A percentile compares a stretch with the other conserved stretches of the same genome.
phyloP scores from a whole-genome alignment of 2,888 invertebrate genomes.

The Lasioglossum morio region DNA sequence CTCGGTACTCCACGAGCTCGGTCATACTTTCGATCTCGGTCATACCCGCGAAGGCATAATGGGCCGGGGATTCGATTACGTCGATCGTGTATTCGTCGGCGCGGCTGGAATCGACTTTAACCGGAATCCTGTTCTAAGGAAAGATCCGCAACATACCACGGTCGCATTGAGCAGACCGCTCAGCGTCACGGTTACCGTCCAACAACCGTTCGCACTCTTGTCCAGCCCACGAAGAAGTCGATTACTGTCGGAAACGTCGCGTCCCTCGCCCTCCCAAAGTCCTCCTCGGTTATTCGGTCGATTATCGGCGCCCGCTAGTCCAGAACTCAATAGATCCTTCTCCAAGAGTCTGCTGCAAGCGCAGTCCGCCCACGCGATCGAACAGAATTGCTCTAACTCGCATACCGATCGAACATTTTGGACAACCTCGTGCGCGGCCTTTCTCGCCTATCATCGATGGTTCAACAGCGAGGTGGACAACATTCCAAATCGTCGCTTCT shows the following conservation, averaged over 20 bases:
- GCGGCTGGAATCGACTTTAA: constrained; percentile 87
- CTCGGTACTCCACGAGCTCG: constrained; percentile 96
- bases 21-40: constrained; percentile 97
- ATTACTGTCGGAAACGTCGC: constrained; percentile 86
- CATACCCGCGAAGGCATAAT: constrained; percentile 96
- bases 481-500: constrained; percentile 67
- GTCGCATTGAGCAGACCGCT: constrained; percentile 87
- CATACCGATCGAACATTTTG: constrained; percentile 80
- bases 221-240: constrained; percentile 85
- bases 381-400: constrained; percentile 57
- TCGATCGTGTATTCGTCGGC: constrained; percentile 91
- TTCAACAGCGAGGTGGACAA: constrained; percentile 83
- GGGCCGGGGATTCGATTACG: constrained; percentile 95
- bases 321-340: constrained; percentile 81
- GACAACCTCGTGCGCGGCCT: constrained; percentile 81
- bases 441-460: constrained; percentile 85
- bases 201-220: constrained; percentile 84
- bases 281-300: constrained; percentile 79
- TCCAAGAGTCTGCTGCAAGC: constrained; percentile 70
- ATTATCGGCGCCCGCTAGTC: constrained; percentile 82
- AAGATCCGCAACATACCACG: constrained; percentile 88
- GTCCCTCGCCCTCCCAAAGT: constrained; percentile 85
- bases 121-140: constrained; percentile 86
- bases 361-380: neutral
- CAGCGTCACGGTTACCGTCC: constrained; percentile 88